phyloP scores from a whole-genome alignment of 1,140 invertebrate genomes.

The Asobara japonica region DNA sequence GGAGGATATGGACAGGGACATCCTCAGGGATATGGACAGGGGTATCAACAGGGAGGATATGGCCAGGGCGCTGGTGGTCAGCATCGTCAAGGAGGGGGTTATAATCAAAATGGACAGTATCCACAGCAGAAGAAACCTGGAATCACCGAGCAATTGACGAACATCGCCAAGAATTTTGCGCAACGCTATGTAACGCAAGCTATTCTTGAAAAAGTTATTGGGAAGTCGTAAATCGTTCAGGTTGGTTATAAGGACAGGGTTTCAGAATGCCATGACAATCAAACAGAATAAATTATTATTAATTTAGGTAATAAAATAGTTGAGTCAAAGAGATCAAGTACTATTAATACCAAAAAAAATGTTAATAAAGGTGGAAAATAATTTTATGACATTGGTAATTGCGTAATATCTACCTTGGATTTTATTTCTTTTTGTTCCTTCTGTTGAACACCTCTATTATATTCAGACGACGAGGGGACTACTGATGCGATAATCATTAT shows the following conservation, averaged over 20 bases:
- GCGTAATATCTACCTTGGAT: no score
- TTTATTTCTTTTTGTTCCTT: no score
- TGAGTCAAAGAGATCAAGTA: no score
- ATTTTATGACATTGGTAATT: no score
- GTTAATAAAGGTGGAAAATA: no score
- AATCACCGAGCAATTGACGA: constrained; percentile 50
- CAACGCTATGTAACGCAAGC: constrained; percentile 50
- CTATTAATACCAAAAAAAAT: no score
- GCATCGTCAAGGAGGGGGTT: constrained; percentile 30
- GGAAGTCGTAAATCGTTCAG: constrained; percentile 18
- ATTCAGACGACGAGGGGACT: no score
- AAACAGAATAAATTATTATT: no score
- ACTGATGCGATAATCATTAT: no score
- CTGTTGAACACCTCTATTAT: no score
- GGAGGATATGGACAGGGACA: neutral
- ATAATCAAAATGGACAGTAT: constrained; percentile 34
- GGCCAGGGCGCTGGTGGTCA: no score
- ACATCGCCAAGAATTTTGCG: constrained; percentile 53
- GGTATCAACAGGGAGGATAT: neutral
- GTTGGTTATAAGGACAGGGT: neutral
- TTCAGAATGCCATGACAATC: neutral
- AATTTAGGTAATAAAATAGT: no score
- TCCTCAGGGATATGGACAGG: neutral
- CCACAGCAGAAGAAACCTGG: constrained; percentile 51
- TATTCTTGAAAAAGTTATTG: constrained; percentile 54